Percentiles rank a stretch among this genome's conserved stretches.
Conservation (phyloP, 2,797 vertebrate species). For the Ciconia nigra region DNA sequence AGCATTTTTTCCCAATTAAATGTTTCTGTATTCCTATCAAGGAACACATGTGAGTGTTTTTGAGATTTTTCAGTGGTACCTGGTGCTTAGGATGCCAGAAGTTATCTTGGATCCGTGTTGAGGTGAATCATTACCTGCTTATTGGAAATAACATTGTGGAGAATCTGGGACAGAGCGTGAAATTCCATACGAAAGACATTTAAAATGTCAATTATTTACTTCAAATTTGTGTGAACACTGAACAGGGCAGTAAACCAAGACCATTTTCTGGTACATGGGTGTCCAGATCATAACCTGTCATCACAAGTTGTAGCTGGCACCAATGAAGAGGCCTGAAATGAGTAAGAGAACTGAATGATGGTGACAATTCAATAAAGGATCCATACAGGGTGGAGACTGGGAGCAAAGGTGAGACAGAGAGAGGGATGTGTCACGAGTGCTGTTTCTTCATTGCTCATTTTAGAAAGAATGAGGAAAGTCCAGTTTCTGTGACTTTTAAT, state of each 20-base stretch:
- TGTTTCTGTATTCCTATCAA: neutral
- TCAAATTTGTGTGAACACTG: neutral
- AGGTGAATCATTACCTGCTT: neutral
- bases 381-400: neutral
- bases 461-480: neutral
- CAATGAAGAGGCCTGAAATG: neutral
- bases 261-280: neutral
- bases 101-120: neutral
- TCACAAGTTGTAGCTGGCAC: neutral
- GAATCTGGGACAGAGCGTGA: neutral
- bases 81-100: neutral
- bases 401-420: neutral
- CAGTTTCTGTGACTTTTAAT: neutral
- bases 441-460: neutral
- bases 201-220: neutral
- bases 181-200: neutral
- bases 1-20: conserved; percentile 14
- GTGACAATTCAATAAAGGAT: neutral
- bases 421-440: neutral
- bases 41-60: neutral
- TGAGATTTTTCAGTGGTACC: neutral
- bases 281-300: neutral
- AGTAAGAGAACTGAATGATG: neutral
- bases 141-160: neutral
- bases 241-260: neutral